Evolutionary conservation across 2,797 vertebrate genomes (phyloP), one percentile per base, ranked within the genome.

Genomic region (Clarias fuscus): DNA sequence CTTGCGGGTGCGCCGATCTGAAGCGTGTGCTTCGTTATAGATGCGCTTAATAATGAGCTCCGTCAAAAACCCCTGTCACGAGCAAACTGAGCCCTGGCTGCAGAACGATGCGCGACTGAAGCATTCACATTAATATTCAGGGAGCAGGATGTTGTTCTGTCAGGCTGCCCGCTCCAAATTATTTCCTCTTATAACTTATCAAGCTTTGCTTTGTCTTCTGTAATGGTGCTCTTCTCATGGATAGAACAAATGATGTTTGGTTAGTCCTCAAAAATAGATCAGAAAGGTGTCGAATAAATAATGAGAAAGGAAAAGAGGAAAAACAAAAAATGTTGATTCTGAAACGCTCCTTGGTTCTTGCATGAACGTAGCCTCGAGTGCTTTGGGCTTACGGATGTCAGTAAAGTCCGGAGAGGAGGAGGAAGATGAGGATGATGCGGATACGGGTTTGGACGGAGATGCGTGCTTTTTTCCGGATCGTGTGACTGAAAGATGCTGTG

Each of bases 401-500:
- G 83, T 86, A 91, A 87, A 88, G 81, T 92, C 91, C 91, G 89
- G 87, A 90, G 88, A 85, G 61, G 68, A 86, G 71, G 88, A 76
- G 67, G 48, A 85, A 30, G 27, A 87, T 40, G 58, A 87, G 81
- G 76, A 79, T 43, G 83, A 62, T 75, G 72, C 78, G 89, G 88
- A 89, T 89, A 88, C 86, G 91, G 91, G 92, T 90, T 91, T 18
- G 89, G 91, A 92, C 90, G 68, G 92, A 92, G 93, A 85, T 90
- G 88, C 83, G 89, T 83, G 89, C 90, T 89, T 90, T 89, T 90
- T 90, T 22, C 72, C 64, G 81, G 72, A 59, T 78, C 82, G 92
- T 93, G 90, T 92, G 92, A 92, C 88, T 90, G 93, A 89, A 95
- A 95, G 96, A 96, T 96, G 96, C 95, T 96, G 95, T 95, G 94